Evolutionary conservation across 2,888 invertebrate genomes (phyloP).

Genomic region (Drosophila ustulata): DNA sequence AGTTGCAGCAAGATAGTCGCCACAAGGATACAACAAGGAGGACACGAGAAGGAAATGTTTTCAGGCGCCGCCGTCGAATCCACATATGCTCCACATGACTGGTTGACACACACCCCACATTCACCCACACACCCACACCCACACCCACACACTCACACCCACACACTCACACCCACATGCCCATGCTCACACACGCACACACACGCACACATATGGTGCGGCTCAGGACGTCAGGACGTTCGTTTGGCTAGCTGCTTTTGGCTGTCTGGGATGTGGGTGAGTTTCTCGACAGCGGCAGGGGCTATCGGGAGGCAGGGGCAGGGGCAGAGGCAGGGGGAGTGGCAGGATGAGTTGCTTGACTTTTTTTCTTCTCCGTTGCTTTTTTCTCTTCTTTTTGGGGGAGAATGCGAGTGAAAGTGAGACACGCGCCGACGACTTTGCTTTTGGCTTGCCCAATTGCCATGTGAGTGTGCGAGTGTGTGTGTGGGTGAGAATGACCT

Average conservation of each 20-base stretch:
- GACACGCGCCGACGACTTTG: slow-evolving; percentile 69
- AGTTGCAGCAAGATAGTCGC: slow-evolving; percentile 46
- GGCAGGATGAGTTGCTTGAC: slow-evolving; percentile 31
- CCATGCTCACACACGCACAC: slow-evolving; percentile 17
- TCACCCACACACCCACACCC: slow-evolving; percentile 36
- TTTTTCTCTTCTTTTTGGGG: slow-evolving; percentile 22
- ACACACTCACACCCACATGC: slow-evolving; percentile 17
- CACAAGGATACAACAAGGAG: slow-evolving; percentile 36
- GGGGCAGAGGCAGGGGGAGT: not conserved
- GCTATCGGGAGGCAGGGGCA: not conserved
- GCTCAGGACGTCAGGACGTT: slow-evolving; percentile 47
- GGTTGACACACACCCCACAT: slow-evolving; percentile 60
- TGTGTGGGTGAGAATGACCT: slow-evolving; percentile 67
- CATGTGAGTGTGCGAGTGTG: slow-evolving; percentile 26
- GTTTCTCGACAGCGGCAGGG: slow-evolving; percentile 9
- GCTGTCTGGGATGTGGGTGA: slow-evolving; percentile 17
- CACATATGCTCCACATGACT: slow-evolving; percentile 74
- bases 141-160: slow-evolving; percentile 16
- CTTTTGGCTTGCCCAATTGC: slow-evolving; percentile 69
- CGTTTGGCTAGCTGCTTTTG: slow-evolving; percentile 51
- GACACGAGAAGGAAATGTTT: slow-evolving; percentile 51
- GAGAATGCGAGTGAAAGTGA: slow-evolving; percentile 66
- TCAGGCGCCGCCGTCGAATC: slow-evolving; percentile 52
- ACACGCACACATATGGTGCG: slow-evolving; percentile 49
- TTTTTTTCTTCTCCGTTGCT: slow-evolving; percentile 11